Evolutionary conservation across 2,113 vertebrate species (phyloP), one percentile per base, ranked within the genome.

Genomic region (Hypomesus transpacificus): DNA sequence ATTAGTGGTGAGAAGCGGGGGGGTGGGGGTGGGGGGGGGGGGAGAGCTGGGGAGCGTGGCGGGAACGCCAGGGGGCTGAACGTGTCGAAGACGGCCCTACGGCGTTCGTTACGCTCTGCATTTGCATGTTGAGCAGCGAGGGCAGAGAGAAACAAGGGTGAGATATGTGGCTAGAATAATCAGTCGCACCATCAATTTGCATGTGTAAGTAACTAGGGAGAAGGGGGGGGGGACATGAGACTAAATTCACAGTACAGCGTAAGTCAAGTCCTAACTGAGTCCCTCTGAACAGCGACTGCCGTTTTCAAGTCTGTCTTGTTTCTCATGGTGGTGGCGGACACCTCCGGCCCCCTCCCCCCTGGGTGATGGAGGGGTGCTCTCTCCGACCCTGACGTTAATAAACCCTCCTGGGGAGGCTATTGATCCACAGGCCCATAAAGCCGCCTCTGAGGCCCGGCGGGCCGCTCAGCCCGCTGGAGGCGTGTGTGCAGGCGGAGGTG

Each of bases 91-190:
- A 73, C 56, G 75, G 67, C 74, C 79, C 75, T 68, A 74, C 81
- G 81, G 89, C 82, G 75, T 89, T 91, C 84, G 75, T 84, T 78
- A 82, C 70, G 80, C 84, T 77, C 70, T 64, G 65, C 59, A 89
- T 86, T 91, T 90, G 76, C 83, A 91, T 89, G 84, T 83, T 73
- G 80, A 74, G 80, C 80, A 79, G 84, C 4, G 61, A 83, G 82
- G 34, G 31, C 80, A 50, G 34, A 22, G 68, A 70, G 80, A 80
- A 86, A 81, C 80, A 82, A 85, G 83, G 84, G 87, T 83, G 85
- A 85, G 77, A 75, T 72, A 82, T 84, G 75, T 75, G 82, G 79
- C 76, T 76, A 66, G 78, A 85, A 88, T 88, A 86, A 84, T 88
- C 83, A 84, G 76, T 16, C 31, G 69, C 53, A 68, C 66, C 66